Evolutionary conservation across 2,797 vertebrate species (phyloP).

Genomic region (Smutsia temminckii): DNA sequence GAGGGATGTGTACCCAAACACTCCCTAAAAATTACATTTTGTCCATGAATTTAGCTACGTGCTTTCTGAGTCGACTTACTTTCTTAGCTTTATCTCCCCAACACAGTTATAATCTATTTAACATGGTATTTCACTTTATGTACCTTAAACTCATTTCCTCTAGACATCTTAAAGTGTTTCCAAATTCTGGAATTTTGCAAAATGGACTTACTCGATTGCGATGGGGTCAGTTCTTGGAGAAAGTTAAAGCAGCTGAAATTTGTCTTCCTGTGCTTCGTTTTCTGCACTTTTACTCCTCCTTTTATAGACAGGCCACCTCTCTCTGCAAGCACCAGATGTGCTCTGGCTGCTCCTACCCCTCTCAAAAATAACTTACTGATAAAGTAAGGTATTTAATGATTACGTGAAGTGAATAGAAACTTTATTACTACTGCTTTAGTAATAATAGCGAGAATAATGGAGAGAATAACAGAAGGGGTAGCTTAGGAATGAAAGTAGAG

Average conservation of each 20-base stretch:
- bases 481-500: neutral
- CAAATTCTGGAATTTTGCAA: neutral
- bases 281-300: too few species aligned
- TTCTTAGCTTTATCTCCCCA: conserved; percentile 25
- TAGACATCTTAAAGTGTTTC: neutral
- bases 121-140: neutral
- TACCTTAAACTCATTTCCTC: neutral
- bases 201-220: neutral
- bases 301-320: rapidly evolving
- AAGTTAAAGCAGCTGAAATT: neutral
- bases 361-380: neutral
- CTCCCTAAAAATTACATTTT: neutral
- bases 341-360: neutral
- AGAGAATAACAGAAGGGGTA: neutral
- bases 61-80: neutral
- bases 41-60: neutral
- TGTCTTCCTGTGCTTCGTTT: neutral
- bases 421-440: neutral
- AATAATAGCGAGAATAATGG: neutral
- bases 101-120: neutral
- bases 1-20: neutral
- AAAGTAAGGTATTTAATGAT: neutral
- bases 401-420: neutral
- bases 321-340: neutral
- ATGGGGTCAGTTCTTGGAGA: neutral